These are phyloP conservation scores for Eira barbara DNA, from an alignment of 2,113 vertebrate species.

Conservation along the genomic window DNA sequence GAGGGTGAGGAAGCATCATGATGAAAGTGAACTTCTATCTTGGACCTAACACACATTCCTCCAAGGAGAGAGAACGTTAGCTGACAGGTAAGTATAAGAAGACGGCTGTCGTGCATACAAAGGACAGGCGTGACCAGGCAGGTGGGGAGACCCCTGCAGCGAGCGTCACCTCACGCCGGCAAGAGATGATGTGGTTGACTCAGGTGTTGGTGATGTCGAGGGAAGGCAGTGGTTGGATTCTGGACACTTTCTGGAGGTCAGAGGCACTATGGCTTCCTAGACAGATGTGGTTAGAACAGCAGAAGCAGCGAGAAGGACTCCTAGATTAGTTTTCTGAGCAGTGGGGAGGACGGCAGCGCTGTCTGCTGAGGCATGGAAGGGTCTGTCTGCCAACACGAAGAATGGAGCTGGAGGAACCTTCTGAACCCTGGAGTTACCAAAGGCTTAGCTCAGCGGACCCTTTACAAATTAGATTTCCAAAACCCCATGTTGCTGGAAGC, in stretches of 20 bases:
- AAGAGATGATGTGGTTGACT: no score
- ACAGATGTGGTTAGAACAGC: rapidly evolving
- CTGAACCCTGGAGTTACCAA: not conserved
- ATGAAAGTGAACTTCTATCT: not conserved
- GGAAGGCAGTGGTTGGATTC: not conserved
- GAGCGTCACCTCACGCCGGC: not conserved
- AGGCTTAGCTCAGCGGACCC: not conserved
- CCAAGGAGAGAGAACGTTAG: rapidly evolving
- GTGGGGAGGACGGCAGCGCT: rapidly evolving
- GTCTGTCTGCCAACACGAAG: not conserved
- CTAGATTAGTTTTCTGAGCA: not conserved
- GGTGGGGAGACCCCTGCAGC: rapidly evolving
- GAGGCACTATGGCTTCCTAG: not conserved
- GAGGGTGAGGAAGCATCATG: not conserved
- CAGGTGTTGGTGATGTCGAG: rapidly evolving
- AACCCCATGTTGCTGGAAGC: not conserved
- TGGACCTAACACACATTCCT: not conserved
- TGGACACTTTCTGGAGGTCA: not conserved
- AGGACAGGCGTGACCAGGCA: not conserved
- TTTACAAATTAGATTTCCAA: not conserved
- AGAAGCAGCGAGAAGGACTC: not conserved
- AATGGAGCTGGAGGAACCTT: not conserved
- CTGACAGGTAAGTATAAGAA: not conserved
- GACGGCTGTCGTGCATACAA: rapidly evolving
- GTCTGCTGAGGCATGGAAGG: not conserved